phyloP scores from a whole-genome alignment of 2,888 invertebrate genomes.

The Atrina japonica region DNA sequence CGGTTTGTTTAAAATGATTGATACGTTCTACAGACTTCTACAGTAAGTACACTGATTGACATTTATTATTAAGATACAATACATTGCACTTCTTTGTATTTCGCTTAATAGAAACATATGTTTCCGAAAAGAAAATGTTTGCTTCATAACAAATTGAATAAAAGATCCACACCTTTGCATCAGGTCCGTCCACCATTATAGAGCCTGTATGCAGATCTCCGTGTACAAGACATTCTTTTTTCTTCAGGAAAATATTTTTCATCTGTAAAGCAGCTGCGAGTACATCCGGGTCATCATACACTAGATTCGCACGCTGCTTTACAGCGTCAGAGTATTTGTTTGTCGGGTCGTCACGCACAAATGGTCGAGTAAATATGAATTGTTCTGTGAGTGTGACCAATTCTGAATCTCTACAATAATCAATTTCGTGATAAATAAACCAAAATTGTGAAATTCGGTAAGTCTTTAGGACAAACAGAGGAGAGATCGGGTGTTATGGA shows the following conservation, averaged over 20 bases:
- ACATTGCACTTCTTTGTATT: too few species aligned
- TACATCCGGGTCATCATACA: constrained; percentile 57
- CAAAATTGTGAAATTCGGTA: too few species aligned
- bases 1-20: too few species aligned
- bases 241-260: constrained; percentile 58
- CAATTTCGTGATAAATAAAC: background rate
- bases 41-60: too few species aligned
- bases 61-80: too few species aligned
- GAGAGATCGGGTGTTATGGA: too few species aligned
- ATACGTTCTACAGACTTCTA: too few species aligned
- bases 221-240: constrained; percentile 69
- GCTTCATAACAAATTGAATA: too few species aligned
- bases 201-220: constrained; percentile 72
- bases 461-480: background rate
- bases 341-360: constrained; percentile 52
- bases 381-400: constrained; percentile 57
- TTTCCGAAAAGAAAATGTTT: too few species aligned
- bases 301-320: constrained; percentile 38
- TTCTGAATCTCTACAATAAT: constrained; percentile 51
- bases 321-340: constrained; percentile 59
- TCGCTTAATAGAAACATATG: too few species aligned
- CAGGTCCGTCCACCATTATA: constrained; percentile 56
- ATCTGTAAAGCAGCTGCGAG: constrained; percentile 52
- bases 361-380: constrained; percentile 62
- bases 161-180: constrained; percentile 48